A percentile compares a stretch with the other conserved stretches of the same genome.
Conservation (phyloP, 2,797 vertebrate genomes). For the Menidia menidia region DNA sequence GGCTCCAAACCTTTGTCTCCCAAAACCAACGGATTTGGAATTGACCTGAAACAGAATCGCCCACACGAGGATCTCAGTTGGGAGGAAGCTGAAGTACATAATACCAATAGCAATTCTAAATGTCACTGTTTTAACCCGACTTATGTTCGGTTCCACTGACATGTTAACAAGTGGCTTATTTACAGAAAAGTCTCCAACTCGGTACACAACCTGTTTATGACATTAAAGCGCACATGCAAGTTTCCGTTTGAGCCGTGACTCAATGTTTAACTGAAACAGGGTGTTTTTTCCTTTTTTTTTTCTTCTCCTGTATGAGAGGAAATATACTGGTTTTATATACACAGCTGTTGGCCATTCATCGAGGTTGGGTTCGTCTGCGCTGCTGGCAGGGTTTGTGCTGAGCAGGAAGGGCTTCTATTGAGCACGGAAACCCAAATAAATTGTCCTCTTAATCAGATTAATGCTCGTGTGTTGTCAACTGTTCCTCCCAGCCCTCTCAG, state of each 20-base stretch:
- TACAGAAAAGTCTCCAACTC: not conserved
- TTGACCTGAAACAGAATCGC: slow-evolving; percentile 39
- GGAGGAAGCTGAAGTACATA: slow-evolving; percentile 14
- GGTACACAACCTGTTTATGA: not conserved
- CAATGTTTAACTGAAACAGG: slow-evolving; percentile 56
- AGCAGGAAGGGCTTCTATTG: slow-evolving; percentile 70
- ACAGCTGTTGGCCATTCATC: slow-evolving; percentile 79
- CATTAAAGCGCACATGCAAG: slow-evolving; percentile 1
- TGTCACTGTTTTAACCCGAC: not conserved
- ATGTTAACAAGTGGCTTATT: not conserved
- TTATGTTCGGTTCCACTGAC: not conserved
- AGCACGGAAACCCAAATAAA: slow-evolving; percentile 77
- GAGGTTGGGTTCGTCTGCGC: slow-evolving; percentile 51
- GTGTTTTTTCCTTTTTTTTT: slow-evolving; percentile 6
- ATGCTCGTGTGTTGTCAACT: slow-evolving; percentile 65
- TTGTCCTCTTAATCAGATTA: slow-evolving; percentile 78
- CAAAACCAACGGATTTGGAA: slow-evolving; percentile 36
- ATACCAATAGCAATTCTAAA: not conserved
- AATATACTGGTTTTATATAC: slow-evolving; percentile 71
- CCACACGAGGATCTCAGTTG: slow-evolving; percentile 28
- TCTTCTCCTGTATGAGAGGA: slow-evolving; percentile 45
- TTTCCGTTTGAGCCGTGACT: slow-evolving; percentile 38
- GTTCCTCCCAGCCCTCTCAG: slow-evolving; percentile 49
- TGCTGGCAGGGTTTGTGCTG: slow-evolving; percentile 38
- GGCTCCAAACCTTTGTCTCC: slow-evolving; percentile 36